Evolutionary conservation across 2,113 vertebrate species (phyloP).

Genomic region (Muntiacus reevesi): DNA sequence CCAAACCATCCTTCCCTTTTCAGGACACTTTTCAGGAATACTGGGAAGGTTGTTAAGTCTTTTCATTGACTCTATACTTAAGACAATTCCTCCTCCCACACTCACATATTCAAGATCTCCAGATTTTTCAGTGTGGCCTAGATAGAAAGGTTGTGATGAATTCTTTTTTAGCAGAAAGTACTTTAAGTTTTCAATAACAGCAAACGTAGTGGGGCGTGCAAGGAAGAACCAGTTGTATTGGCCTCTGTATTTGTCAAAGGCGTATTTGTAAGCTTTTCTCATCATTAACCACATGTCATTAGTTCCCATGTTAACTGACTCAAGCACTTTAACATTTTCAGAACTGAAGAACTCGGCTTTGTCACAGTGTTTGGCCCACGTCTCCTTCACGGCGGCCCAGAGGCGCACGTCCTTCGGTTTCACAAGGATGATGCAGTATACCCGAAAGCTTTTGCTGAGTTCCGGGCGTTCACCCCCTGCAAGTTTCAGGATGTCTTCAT

Average conservation of each 20-base stretch:
- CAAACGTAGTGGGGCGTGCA: slow-evolving; percentile 90
- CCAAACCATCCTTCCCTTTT: slow-evolving; percentile 89
- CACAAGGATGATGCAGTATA: slow-evolving; percentile 94
- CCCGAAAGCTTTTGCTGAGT: slow-evolving; percentile 83
- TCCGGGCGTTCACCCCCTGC: slow-evolving; percentile 81
- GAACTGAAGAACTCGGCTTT: slow-evolving; percentile 93
- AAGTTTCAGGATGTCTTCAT: slow-evolving; percentile 88
- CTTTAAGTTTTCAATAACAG: slow-evolving; percentile 98
- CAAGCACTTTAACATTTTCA: slow-evolving; percentile 88
- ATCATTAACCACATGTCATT: slow-evolving; percentile 92
- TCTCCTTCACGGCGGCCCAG: slow-evolving; percentile 91
- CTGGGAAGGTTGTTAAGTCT: slow-evolving; percentile 83
- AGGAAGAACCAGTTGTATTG: slow-evolving; percentile 94
- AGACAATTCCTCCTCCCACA: slow-evolving; percentile 89
- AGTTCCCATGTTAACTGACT: slow-evolving; percentile 87
- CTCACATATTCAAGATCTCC: slow-evolving; percentile 94
- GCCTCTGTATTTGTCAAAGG: slow-evolving; percentile 86
- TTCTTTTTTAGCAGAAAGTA: slow-evolving; percentile 94
- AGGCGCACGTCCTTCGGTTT: slow-evolving; percentile 89
- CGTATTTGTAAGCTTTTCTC: slow-evolving; percentile 89
- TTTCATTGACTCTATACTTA: slow-evolving; percentile 91
- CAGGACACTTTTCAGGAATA: slow-evolving; percentile 89
- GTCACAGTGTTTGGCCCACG: slow-evolving; percentile 98
- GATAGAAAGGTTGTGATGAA: slow-evolving; percentile 92
- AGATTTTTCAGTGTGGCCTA: slow-evolving; percentile 90